A percentile compares a stretch with the other conserved stretches of the same genome.
These are phyloP conservation scores for Drosophila kohkoa DNA, from an alignment of 1,140 invertebrate species.

Conservation along the genomic window DNA sequence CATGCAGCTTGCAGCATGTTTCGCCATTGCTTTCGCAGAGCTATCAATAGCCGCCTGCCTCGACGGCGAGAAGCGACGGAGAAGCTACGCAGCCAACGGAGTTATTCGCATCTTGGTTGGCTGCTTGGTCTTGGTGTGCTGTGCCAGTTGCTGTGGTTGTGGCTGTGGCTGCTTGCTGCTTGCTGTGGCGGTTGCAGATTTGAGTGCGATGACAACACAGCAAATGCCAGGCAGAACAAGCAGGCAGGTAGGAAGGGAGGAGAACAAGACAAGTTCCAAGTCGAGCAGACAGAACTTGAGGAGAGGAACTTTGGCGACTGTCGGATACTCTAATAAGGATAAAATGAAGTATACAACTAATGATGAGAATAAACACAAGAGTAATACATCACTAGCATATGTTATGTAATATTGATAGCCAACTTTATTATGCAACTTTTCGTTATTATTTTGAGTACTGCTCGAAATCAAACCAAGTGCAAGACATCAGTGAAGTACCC, in stretches of 20 bases:
- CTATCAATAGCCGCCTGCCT: constrained; percentile 19
- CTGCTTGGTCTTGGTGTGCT: neutral
- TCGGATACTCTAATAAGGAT: constrained; percentile 5
- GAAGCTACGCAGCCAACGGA: constrained; percentile 6
- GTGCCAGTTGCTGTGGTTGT: neutral
- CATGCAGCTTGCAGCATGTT: constrained; percentile 19
- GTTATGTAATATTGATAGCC: too few species aligned
- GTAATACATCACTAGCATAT: neutral
- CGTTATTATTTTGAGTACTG: neutral
- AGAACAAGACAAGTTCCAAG: constrained; percentile 25
- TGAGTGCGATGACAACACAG: constrained; percentile 55
- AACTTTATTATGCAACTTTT: too few species aligned
- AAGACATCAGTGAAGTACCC: constrained; percentile 20
- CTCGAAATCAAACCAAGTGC: constrained; percentile 17
- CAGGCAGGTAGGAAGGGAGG: constrained; percentile 53
- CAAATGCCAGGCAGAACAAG: constrained; percentile 54
- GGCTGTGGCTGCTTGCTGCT: neutral
- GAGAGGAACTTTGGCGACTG: neutral
- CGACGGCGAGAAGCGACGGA: neutral
- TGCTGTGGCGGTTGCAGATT: constrained; percentile 71
- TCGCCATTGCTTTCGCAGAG: constrained; percentile 10
- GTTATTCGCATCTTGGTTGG: constrained; percentile 6
- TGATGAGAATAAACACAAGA: neutral
- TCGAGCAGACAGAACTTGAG: neutral
- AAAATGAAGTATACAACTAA: neutral